Evolutionary conservation across 2,888 invertebrate species (phyloP), one percentile per base, ranked within the genome.

Genomic region (Drosophila paracracens): DNA sequence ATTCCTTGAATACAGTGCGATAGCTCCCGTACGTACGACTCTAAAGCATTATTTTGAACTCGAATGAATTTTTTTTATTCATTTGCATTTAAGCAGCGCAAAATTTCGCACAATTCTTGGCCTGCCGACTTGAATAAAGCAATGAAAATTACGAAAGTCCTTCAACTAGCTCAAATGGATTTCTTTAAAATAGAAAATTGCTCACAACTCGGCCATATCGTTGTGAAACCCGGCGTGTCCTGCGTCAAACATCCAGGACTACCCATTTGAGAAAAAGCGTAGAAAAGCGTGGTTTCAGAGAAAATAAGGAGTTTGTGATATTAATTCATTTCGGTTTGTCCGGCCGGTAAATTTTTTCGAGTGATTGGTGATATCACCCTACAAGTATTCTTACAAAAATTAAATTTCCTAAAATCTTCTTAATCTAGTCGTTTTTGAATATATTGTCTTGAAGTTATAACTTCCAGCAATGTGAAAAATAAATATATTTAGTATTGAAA

Each of bases 401-500:
- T 0, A 4, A 16, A 16, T 46, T 33, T 51, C n/a, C 25, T 8
- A 8, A 58, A 18, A 18, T 62, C 36, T 52, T 57, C 4, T 16
- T 0, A 18, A 76, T 77, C 77, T 76, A 77, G 77, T 66, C 27
- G n/a, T 3, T 0, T 0, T 29, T 25, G 54, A 43, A 27, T 38
- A 4, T 16, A 6, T n/a, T 6, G 27, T 36, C 54, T 1, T 1
- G 1, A 7, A 27, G 11, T 31, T 25, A 3, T 35, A 35, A 2
- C 6, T 25, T 29, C 31, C 0, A n/a, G 13, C 29, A 31, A 16
- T 18, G 38, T 29, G 16, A 11, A 33, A 4, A 27, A n/a, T 27
- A n/a, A 13, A n/a, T 4, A 16, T n/a, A 36, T 10, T 68, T 59
- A 82, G 68, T 76, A 31, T 63, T 54, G 82, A 66, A 80, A 82